A percentile compares a stretch with the other conserved stretches of the same genome.
Conservation (phyloP, 2,113 vertebrate species). For the Prunella himalayana region DNA sequence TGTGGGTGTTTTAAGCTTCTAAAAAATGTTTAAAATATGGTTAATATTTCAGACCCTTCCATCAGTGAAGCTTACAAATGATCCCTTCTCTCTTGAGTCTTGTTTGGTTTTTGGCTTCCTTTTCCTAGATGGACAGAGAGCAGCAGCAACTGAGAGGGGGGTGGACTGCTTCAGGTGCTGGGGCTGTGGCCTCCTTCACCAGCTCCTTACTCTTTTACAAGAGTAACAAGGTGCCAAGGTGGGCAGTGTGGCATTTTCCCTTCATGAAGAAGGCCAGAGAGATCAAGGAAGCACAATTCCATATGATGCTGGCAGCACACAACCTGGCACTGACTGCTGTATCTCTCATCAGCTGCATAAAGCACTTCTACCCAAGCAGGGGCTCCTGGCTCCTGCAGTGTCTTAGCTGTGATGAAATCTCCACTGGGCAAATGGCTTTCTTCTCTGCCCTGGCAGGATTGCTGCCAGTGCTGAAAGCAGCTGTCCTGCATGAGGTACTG, state of each 20-base stretch:
- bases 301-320: not conserved
- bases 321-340: fast-evolving
- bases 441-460: not conserved
- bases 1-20: not conserved
- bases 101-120: not conserved
- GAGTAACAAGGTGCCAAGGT: not conserved
- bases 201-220: not conserved
- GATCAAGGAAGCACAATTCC: not conserved
- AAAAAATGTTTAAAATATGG: not conserved
- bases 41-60: not conserved
- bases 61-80: not conserved
- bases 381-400: not conserved
- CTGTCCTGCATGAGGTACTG: fast-evolving
- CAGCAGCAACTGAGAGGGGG: not conserved
- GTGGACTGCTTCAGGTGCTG: not conserved
- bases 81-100: not conserved
- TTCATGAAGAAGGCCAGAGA: not conserved
- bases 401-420: not conserved
- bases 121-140: not conserved
- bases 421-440: not conserved
- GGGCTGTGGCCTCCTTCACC: not conserved
- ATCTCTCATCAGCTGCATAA: not conserved
- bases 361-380: not conserved
- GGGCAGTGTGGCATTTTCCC: not conserved
- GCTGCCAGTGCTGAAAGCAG: not conserved